Percentiles rank a stretch among this genome's conserved stretches.
These are phyloP conservation scores for Cyanoliseus patagonus DNA, from an alignment of 2,113 vertebrate species.

Conservation along the genomic window DNA sequence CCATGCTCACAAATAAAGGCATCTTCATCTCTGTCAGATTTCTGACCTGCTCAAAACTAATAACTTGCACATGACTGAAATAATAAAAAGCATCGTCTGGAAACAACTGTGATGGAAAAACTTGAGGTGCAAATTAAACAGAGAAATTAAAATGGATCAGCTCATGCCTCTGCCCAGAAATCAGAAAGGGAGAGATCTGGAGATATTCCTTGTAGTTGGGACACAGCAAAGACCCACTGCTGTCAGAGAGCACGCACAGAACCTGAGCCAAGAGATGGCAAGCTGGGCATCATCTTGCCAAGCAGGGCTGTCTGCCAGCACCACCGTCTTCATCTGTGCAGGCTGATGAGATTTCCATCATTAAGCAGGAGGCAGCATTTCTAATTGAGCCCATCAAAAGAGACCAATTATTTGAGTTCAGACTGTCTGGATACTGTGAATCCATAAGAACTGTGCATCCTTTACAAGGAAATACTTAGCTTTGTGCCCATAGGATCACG, in stretches of 20 bases:
- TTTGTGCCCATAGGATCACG: not conserved
- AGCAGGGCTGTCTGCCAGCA: not conserved
- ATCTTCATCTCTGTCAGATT: conserved; percentile 14
- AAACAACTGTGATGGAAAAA: not conserved
- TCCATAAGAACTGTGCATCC: not conserved
- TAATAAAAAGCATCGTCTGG: not conserved
- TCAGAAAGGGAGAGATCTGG: not conserved
- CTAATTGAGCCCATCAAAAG: not conserved
- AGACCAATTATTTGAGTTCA: not conserved
- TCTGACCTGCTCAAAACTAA: not conserved
- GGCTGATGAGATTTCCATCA: not conserved
- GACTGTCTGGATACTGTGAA: rapidly evolving
- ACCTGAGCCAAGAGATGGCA: not conserved
- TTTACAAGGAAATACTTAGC: not conserved
- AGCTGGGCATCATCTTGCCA: not conserved
- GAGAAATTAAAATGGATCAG: not conserved
- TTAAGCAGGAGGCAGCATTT: not conserved
- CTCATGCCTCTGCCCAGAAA: not conserved
- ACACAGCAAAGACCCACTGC: not conserved
- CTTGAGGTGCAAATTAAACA: not conserved
- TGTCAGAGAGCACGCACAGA: not conserved
- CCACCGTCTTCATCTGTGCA: not conserved
- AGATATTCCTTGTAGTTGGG: not conserved
- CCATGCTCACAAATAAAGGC: not conserved
- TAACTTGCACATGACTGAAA: not conserved